These are phyloP conservation scores for Drosophila micromelanica DNA, from an alignment of 1,140 invertebrate genomes.

Conservation along the genomic window DNA sequence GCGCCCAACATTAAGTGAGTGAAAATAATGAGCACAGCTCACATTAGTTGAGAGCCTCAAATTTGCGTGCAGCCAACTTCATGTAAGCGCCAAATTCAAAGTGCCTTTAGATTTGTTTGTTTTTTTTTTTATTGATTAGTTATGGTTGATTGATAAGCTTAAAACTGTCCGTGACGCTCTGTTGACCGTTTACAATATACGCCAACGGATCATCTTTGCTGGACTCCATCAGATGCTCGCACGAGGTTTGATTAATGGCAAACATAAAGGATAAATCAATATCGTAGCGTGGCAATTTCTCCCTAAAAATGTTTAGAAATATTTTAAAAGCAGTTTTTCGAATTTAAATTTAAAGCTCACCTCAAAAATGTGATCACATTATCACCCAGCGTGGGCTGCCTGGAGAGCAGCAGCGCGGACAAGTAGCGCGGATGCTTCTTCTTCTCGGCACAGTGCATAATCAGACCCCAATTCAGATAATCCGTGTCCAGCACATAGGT, in stretches of 20 bases:
- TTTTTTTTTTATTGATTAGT: slow-evolving; percentile 17
- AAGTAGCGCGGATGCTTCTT: slow-evolving; percentile 91
- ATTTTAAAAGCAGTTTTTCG: too few species aligned
- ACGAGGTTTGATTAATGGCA: slow-evolving; percentile 88
- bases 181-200: slow-evolving; percentile 70
- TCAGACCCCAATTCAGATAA: slow-evolving; percentile 91
- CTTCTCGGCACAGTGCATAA: slow-evolving; percentile 94
- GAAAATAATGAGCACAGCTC: background rate
- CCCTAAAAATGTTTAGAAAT: slow-evolving; percentile 54
- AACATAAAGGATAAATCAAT: slow-evolving; percentile 93
- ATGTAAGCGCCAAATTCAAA: slow-evolving; percentile 3
- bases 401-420: slow-evolving; percentile 92
- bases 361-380: slow-evolving; percentile 86
- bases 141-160: slow-evolving; percentile 61
- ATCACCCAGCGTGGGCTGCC: slow-evolving; percentile 86
- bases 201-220: slow-evolving; percentile 77
- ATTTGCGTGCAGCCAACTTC: slow-evolving; percentile 19
- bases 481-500: slow-evolving; percentile 94
- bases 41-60: slow-evolving; percentile 6
- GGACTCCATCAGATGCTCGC: slow-evolving; percentile 78
- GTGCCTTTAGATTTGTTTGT: background rate
- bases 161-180: slow-evolving; percentile 45
- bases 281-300: slow-evolving; percentile 89
- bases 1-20: slow-evolving; percentile 7
- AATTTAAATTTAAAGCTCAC: slow-evolving; percentile 4